Evolutionary conservation across 2,888 invertebrate species (phyloP), one percentile per base, ranked within the genome.

Genomic region (Spialia ferax): DNA sequence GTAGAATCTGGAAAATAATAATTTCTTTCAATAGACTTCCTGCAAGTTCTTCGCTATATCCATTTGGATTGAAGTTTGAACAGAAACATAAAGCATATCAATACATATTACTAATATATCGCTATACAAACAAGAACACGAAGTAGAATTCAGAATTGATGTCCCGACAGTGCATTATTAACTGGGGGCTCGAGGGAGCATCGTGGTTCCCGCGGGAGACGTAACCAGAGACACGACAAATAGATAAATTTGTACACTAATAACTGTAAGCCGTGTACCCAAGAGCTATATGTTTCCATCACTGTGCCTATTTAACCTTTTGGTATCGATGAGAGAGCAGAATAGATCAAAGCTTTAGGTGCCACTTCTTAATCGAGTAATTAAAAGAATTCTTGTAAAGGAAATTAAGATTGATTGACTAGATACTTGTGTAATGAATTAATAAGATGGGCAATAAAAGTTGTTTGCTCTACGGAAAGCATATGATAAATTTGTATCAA

Each of bases 211-310:
- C 84, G 54, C 68, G 87, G 84, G 89, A 83, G 79, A 77, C 79
- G 89, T 87, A 88, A 89, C 83, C 69, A 77, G 87, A 88, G 80
- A 80, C 73, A 48, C 75, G 79, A 87, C 87, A 86, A 84, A 88
- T 79, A 86, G 85, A 87, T 84, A 87, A 83, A 88, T 87, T 87
- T 87, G 85, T 88, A 84, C 80, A 79, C 82, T 77, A 78, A 85
- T 85, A 79, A 84, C 85, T 85, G 77, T 85, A 84, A 79, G 80
- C 85, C 79, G 78, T 72, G 69, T 57, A 38, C n/a, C n/a, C n/a
- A n/a, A n/a, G n/a, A 1, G 42, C 0, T 45, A 45, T 42, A 42
- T 18, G 48, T 55, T 56, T 57, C 38, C 7, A 35, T 48, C 48
- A 1, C 20, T n/a, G 65, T 52, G 52, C 50, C 64, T 32, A 10